Percentiles rank a stretch among this genome's conserved stretches.
Evolutionary conservation across 2,797 vertebrate species (phyloP).

Genomic region (Yasuhikotakia modesta): DNA sequence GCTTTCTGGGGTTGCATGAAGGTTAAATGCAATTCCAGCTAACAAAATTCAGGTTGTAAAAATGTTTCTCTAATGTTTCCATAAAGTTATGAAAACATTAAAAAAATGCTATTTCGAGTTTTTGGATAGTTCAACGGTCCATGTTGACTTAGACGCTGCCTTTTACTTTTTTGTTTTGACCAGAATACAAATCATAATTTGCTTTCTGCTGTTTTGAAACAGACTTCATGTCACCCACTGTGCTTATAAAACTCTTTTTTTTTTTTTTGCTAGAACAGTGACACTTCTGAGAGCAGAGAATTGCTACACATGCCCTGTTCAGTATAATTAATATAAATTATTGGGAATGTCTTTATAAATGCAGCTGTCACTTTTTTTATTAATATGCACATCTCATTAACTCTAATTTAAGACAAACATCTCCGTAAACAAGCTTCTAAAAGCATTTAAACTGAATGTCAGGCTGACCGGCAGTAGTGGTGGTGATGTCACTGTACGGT

Average conservation of each 20-base stretch:
- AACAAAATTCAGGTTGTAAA: too few species aligned
- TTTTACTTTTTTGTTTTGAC: too few species aligned
- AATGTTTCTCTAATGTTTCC: too few species aligned
- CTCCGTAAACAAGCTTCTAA: background rate
- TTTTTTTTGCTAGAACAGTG: background rate
- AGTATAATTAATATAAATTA: background rate
- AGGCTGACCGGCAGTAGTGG: background rate
- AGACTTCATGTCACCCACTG: too few species aligned
- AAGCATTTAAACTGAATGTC: slow-evolving; percentile 16
- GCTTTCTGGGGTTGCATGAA: background rate
- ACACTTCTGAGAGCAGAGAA: background rate
- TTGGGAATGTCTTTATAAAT: background rate
- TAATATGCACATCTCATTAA: slow-evolving; percentile 8
- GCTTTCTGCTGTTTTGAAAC: too few species aligned
- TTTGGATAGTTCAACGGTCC: too few species aligned
- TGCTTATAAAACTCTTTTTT: too few species aligned
- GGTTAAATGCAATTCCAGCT: background rate
- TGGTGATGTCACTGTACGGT: background rate
- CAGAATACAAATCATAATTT: too few species aligned
- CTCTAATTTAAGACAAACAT: background rate
- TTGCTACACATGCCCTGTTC: background rate
- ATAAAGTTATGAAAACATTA: too few species aligned
- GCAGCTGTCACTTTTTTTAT: slow-evolving; percentile 18
- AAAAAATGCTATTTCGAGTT: too few species aligned
- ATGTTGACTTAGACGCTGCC: too few species aligned